Percentiles rank a stretch among this genome's conserved stretches.
Conservation (phyloP, 2,888 invertebrate genomes). For the Heteromurus nitidus region DNA sequence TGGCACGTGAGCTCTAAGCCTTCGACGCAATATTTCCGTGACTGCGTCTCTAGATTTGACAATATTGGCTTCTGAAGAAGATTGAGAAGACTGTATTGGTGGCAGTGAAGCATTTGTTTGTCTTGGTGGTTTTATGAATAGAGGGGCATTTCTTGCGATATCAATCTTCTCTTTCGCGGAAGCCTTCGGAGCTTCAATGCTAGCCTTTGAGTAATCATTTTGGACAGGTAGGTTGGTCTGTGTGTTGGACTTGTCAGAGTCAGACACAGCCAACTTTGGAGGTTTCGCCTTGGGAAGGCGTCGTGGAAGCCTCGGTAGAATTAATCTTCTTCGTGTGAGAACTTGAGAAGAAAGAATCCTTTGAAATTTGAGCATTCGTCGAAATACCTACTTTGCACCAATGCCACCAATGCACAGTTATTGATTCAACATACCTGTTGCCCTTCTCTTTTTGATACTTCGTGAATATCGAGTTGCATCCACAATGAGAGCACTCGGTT, state of each 20-base stretch:
- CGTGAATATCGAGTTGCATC: neutral
- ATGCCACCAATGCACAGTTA: too few species aligned
- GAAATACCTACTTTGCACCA: too few species aligned
- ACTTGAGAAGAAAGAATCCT: slow-evolving; percentile 5
- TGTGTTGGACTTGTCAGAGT: neutral
- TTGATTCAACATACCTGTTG: neutral
- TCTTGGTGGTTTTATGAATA: neutral
- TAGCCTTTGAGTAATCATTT: too few species aligned
- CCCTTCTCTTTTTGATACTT: neutral
- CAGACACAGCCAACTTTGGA: neutral
- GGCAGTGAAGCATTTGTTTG: neutral
- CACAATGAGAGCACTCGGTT: slow-evolving; percentile 6
- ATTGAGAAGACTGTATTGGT: neutral
- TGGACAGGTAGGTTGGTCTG: neutral
- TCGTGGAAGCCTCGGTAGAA: slow-evolving; percentile 17
- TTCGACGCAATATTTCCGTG: neutral
- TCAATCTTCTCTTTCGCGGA: too few species aligned
- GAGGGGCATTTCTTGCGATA: neutral
- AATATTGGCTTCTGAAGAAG: neutral
- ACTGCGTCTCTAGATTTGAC: neutral
- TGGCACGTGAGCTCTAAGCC: slow-evolving; percentile 11
- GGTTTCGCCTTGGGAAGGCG: neutral
- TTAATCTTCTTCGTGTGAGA: slow-evolving; percentile 2
- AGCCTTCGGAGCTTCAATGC: too few species aligned
- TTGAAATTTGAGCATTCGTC: neutral